These are phyloP conservation scores for Gallinago media DNA, from an alignment of 2,113 vertebrate species.

Conservation along the genomic window DNA sequence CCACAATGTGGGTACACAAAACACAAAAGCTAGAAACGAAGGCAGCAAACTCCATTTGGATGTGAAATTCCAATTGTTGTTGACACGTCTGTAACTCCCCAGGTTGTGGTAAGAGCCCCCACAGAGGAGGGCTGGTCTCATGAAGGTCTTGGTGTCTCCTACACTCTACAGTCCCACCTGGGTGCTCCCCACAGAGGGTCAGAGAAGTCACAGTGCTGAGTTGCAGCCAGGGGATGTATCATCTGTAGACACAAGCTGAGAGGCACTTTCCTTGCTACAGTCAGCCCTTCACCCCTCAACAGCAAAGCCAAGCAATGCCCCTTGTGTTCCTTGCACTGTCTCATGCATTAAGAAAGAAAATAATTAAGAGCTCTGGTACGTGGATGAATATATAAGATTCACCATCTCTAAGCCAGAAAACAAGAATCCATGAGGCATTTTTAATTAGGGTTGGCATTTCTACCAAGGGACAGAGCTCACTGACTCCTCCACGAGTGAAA, in stretches of 20 bases:
- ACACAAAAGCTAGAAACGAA: not conserved
- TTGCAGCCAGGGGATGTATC: not conserved
- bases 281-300: not conserved
- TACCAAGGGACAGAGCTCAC: not conserved
- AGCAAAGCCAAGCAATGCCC: not conserved
- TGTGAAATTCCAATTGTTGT: not conserved
- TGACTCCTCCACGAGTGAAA: not conserved
- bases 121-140: not conserved
- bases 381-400: not conserved
- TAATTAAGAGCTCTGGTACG: not conserved
- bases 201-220: not conserved
- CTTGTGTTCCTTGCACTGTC: not conserved
- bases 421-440: not conserved
- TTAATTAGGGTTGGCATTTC: not conserved
- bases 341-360: not conserved
- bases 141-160: rapidly evolving
- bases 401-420: not conserved
- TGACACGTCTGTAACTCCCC: not conserved
- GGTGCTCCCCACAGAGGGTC: not conserved
- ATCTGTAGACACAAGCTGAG: not conserved
- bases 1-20: rapidly evolving
- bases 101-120: rapidly evolving
- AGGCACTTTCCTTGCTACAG: not conserved
- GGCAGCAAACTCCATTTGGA: not conserved
- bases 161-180: not conserved